These are phyloP conservation scores for Crocallis elinguaria DNA, from an alignment of 2,888 invertebrate species.

Conservation along the genomic window DNA sequence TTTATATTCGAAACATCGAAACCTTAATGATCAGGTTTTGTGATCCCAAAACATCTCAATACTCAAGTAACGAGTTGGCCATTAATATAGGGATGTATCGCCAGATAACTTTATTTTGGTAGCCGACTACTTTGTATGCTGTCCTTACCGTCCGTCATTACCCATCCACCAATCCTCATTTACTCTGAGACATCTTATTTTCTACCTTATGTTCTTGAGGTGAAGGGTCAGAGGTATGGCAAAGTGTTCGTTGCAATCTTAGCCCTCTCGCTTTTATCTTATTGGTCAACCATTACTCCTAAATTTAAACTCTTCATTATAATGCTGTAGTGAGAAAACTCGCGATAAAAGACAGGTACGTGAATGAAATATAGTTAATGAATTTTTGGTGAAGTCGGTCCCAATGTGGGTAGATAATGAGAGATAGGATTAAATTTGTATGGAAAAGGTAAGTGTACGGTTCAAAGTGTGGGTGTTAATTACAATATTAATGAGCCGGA, in stretches of 20 bases:
- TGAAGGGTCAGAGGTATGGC: conserved; percentile 37
- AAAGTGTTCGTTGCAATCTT: conserved; percentile 52
- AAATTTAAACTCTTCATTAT: conserved; percentile 85
- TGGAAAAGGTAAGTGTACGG: too few species aligned
- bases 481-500: not conserved
- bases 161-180: conserved; percentile 55
- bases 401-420: not conserved
- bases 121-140: conserved; percentile 84
- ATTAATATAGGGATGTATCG: conserved; percentile 84
- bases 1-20: conserved; percentile 64
- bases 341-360: conserved; percentile 72
- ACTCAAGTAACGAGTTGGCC: conserved; percentile 83
- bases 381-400: conserved; percentile 69
- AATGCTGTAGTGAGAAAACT: conserved; percentile 81
- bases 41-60: conserved; percentile 80
- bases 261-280: conserved; percentile 82
- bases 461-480: not conserved
- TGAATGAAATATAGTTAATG: conserved; percentile 80
- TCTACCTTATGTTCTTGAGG: conserved; percentile 43
- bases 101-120: conserved; percentile 84
- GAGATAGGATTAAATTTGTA: not conserved
- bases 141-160: conserved; percentile 82
- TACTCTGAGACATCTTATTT: conserved; percentile 38
- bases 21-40: conserved; percentile 66
- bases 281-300: conserved; percentile 84